Conservation (phyloP, 2,113 vertebrate genomes). For the Nanorana parkeri region DNA sequence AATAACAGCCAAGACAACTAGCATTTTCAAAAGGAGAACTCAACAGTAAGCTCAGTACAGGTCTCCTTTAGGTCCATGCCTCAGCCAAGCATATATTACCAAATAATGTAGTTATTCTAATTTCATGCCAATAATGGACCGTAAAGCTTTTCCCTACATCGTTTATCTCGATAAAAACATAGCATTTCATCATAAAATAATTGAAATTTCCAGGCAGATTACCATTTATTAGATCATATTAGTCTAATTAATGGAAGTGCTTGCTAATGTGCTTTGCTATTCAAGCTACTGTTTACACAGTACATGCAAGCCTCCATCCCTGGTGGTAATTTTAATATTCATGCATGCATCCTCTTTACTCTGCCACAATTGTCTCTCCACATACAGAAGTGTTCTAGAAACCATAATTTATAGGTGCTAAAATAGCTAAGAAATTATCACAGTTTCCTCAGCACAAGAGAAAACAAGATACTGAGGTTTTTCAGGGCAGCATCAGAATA, state of each 20-base stretch:
- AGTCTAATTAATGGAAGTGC: slow-evolving; percentile 35
- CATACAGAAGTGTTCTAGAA: slow-evolving; percentile 17
- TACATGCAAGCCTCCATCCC: slow-evolving; percentile 6
- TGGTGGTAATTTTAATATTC: slow-evolving; percentile 23
- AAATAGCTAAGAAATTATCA: slow-evolving; percentile 24
- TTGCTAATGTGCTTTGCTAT: slow-evolving; percentile 13
- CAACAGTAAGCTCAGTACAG: too few species aligned
- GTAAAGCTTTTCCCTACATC: slow-evolving; percentile 9
- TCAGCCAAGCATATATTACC: background rate
- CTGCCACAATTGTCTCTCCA: slow-evolving; percentile 30
- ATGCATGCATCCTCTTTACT: slow-evolving; percentile 7
- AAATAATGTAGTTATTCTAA: slow-evolving; percentile 2
- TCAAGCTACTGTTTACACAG: background rate
- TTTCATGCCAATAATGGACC: background rate
- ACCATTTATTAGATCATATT: slow-evolving; percentile 23
- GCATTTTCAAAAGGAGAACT: too few species aligned
- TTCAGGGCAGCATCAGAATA: slow-evolving; percentile 9
- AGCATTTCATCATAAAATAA: slow-evolving; percentile 33
- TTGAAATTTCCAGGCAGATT: slow-evolving; percentile 30
- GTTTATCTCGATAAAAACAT: slow-evolving; percentile 11
- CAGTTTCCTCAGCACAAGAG: slow-evolving; percentile 27
- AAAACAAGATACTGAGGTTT: slow-evolving; percentile 35
- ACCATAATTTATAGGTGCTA: slow-evolving; percentile 42
- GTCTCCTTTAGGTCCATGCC: too few species aligned
- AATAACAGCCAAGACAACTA: too few species aligned